Evolutionary conservation across 2,888 invertebrate species (phyloP), one percentile per base, ranked within the genome.

Genomic region (Andrena bucephala): DNA sequence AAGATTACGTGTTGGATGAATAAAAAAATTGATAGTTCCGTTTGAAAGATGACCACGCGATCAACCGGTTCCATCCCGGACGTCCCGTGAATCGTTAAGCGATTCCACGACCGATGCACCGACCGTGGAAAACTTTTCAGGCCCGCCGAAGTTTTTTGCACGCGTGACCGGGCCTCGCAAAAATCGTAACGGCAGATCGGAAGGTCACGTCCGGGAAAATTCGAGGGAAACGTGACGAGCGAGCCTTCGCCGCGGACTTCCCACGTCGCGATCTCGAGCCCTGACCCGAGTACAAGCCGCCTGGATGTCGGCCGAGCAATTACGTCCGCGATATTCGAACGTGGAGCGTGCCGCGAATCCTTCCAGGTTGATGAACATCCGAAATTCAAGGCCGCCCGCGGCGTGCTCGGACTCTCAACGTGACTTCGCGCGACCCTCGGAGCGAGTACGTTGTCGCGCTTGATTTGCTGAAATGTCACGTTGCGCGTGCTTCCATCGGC

Each of bases 331-430:
- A 33, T 60, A 60, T 16, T 31, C 31, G 33, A 8, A 31, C 62
- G 62, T 8, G 62, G 20, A 33, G 20, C 62, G 20, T 36, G 33
- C 33, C 29, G 13, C 29, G 13, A 29, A 31, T 52, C 50, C 13
- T 20, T 2, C 13, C 65, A 27, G 3, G 7, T 6, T 42, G 50
- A 54, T 16, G 50, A 74, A 62, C 68, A 76, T 69, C 57, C 63
- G 2, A 76, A 76, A 76, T 79, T 79, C 79, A 84, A 31, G 84
- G 84, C 36, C 65, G 60, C 29, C 20, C 10, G 0, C 29, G 5
- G 8, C 71, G 60, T 59, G 76, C 2, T 1, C n/a, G 0, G 60
- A 79, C 6, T 75, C 6, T 1, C 0, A 75, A 83, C 16, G 59
- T 6, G 1, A 29, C 27, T 27, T 16, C 13, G 8, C 5, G 36